phyloP scores from a whole-genome alignment of 2,113 vertebrate species.

The Bos javanicus region DNA sequence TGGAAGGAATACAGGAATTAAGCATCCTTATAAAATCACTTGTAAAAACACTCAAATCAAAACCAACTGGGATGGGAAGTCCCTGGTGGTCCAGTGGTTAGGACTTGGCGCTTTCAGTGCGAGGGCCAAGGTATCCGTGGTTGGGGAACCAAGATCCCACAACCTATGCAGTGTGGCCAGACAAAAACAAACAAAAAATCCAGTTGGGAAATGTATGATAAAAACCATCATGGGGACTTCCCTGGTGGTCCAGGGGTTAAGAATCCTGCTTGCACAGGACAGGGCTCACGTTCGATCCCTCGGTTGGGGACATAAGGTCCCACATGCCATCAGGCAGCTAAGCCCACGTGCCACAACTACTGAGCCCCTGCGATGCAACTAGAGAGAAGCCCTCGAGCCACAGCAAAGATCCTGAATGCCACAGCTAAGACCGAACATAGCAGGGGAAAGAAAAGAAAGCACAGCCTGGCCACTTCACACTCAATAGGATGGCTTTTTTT shows the following conservation, averaged over 20 bases:
- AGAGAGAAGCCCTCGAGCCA: background rate
- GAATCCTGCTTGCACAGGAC: background rate
- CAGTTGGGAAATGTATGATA: background rate
- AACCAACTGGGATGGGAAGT: background rate
- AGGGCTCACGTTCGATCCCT: background rate
- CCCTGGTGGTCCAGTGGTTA: background rate
- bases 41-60: background rate
- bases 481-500: background rate
- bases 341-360: background rate
- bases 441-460: background rate
- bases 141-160: background rate
- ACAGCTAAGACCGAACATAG: fast-evolving
- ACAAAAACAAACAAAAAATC: background rate
- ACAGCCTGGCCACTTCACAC: background rate
- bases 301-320: background rate
- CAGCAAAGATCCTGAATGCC: background rate
- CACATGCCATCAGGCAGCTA: fast-evolving
- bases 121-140: background rate
- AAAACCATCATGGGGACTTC: background rate
- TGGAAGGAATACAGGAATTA: background rate
- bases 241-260: background rate
- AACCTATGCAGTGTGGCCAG: background rate
- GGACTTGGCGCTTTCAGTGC: background rate
- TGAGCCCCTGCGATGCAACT: background rate
- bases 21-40: background rate